phyloP scores from a whole-genome alignment of 2,888 invertebrate species.

The Harpagoxenus sublaevis region DNA sequence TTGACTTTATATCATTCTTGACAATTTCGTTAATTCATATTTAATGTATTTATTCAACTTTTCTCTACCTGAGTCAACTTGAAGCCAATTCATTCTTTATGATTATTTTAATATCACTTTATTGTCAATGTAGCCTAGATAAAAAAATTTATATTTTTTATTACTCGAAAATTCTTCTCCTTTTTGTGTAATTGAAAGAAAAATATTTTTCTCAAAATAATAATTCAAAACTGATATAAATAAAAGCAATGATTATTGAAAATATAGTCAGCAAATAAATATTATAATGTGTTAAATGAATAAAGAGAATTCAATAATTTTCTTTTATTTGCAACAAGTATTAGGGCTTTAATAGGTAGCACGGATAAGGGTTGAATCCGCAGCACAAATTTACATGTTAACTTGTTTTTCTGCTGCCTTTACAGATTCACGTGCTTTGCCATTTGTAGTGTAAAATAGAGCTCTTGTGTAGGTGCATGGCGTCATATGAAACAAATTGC shows the following conservation, averaged over 20 bases:
- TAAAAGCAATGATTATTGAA: background rate
- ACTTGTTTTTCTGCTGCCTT: constrained; percentile 21
- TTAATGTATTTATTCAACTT: background rate
- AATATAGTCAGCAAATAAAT: background rate
- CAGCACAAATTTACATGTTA: constrained; percentile 27
- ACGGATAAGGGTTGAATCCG: background rate
- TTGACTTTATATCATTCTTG: constrained; percentile 34
- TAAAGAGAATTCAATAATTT: background rate
- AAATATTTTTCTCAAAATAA: background rate
- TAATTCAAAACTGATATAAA: background rate
- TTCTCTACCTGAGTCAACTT: background rate
- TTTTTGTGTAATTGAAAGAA: background rate
- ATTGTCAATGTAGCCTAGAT: background rate
- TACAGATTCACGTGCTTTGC: constrained; percentile 1
- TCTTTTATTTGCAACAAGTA: background rate
- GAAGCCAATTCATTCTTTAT: background rate
- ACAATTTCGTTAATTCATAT: constrained; percentile 10
- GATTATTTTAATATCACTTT: background rate
- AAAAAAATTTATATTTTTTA: background rate
- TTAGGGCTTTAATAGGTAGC: background rate
- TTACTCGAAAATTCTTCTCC: background rate
- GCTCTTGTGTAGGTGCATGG: constrained; percentile 9
- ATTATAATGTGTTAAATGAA: background rate
- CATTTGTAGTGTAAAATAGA: constrained; percentile 23
- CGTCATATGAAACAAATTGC: constrained; percentile 33